Base-by-base conservation (phyloP, 2,888 invertebrate genomes). In the Adelphocoris suturalis region DNA sequence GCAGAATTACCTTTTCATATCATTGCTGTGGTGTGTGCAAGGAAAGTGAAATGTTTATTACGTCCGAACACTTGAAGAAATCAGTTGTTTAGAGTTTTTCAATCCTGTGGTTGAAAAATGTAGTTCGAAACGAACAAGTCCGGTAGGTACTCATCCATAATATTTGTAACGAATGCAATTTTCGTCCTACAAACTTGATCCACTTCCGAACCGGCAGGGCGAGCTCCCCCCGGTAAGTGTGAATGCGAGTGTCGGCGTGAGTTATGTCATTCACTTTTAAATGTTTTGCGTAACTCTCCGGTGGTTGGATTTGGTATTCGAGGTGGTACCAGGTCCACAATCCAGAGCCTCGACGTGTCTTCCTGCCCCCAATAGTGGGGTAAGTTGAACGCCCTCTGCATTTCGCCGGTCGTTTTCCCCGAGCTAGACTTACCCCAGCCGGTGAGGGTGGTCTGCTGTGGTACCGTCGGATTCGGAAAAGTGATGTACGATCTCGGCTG, bases 321-420 rank as follows among this genome's bases (percentile, higher is more conserved):
- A 37, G 14, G 57, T 23, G 85, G 85, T 85, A 85, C 46, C 61
- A 37, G 85, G 61, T 52, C 61, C 55, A 85, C 52, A 52, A 52
- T 23, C 61, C 55, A 23, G 55, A 47, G 52, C 52, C 55, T 23
- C 12, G 55, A 84, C 55, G 84, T 28, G 85, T 85, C 85, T 85
- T 85, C 85, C 85, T 85, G 85, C 85, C 85, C 85, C 61, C 85
- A 37, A 85, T 85, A 57, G 55, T 28, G 57, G 61, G 61, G 85
- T 85, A 61, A 46, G 85, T 85, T 85, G 85, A 85, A 85, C 61
- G 85, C 57, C 57, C 85, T 61, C 57, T 0, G 46, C 78, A n/a
- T 78, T 78, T 78, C 46, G 13, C 46, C 37, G 78, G 12, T 5
- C 78, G n/a, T 37, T 78, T 47, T 28, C 46, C 37, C 16, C n/a